These are phyloP conservation scores for Chlorops oryzae DNA, from an alignment of 1,140 invertebrate genomes.

Conservation along the genomic window DNA sequence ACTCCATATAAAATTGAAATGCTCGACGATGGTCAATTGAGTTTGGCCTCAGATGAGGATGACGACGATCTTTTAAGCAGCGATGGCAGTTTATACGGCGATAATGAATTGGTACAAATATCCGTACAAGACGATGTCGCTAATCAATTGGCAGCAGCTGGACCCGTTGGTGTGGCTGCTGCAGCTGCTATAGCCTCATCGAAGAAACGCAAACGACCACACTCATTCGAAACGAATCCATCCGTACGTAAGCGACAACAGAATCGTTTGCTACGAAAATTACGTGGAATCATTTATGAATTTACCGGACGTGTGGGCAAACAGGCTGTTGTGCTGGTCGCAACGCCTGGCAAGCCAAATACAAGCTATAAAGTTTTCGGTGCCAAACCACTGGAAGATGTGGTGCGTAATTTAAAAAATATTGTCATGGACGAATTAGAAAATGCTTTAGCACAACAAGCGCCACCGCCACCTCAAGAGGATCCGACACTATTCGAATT, in stretches of 20 bases:
- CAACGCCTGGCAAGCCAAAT: conserved; percentile 93
- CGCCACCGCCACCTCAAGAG: conserved; percentile 84
- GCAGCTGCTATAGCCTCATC: conserved; percentile 94
- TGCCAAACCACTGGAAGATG: conserved; percentile 93
- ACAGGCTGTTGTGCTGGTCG: conserved; percentile 91
- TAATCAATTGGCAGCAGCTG: conserved; percentile 89
- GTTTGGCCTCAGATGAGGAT: conserved; percentile 67
- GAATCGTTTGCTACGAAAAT: conserved; percentile 82
- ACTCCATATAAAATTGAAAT: conserved; percentile 49
- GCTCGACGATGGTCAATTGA: conserved; percentile 57
- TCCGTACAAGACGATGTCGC: conserved; percentile 90
- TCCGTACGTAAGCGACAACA: conserved; percentile 94
- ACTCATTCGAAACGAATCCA: conserved; percentile 97
- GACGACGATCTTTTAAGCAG: conserved; percentile 70
- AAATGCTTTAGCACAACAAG: conserved; percentile 85
- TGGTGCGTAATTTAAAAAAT: conserved; percentile 81
- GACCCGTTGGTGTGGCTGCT: conserved; percentile 93
- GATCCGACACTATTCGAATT: conserved; percentile 91
- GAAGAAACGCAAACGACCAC: conserved; percentile 90
- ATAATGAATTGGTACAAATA: conserved; percentile 69
- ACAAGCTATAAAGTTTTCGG: conserved; percentile 95
- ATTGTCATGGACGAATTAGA: conserved; percentile 95
- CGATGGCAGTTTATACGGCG: conserved; percentile 65
- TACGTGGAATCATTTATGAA: conserved; percentile 94
- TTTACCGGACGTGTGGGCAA: conserved; percentile 96